Conservation (phyloP, 2,888 invertebrate genomes). For the Sericinus montela region DNA sequence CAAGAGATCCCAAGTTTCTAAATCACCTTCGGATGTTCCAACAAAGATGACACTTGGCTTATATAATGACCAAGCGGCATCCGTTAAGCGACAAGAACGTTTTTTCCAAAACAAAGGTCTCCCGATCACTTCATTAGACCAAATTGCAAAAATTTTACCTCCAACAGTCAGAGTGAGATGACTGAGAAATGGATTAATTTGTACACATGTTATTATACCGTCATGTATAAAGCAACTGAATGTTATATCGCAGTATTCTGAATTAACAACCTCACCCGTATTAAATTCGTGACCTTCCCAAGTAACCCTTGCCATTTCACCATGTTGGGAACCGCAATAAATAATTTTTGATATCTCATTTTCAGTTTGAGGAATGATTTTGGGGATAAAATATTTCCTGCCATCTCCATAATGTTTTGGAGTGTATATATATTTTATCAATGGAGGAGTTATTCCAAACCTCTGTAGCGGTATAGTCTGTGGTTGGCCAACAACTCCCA, state of each 20-base stretch:
- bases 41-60: conserved; percentile 86
- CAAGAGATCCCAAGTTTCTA: conserved; percentile 91
- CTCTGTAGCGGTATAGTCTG: conserved; percentile 61
- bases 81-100: conserved; percentile 77
- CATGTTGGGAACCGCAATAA: conserved; percentile 63
- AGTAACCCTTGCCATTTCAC: conserved; percentile 62
- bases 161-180: conserved; percentile 85
- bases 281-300: conserved; percentile 86
- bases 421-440: conserved; percentile 48
- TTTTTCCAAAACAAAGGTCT: conserved; percentile 84
- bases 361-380: conserved; percentile 47
- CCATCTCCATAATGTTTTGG: conserved; percentile 48
- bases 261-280: conserved; percentile 80
- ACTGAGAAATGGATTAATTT: conserved; percentile 81
- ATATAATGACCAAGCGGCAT: conserved; percentile 87
- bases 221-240: conserved; percentile 82
- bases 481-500: conserved; percentile 63
- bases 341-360: conserved; percentile 46
- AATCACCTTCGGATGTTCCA: conserved; percentile 84
- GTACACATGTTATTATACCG: conserved; percentile 81
- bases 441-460: conserved; percentile 55
- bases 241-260: conserved; percentile 71
- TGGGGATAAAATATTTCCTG: conserved; percentile 60
- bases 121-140: conserved; percentile 82
- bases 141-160: conserved; percentile 85